Evolutionary conservation across 1,140 invertebrate species (phyloP).

Genomic region (Lamellibrachia luymesi): DNA sequence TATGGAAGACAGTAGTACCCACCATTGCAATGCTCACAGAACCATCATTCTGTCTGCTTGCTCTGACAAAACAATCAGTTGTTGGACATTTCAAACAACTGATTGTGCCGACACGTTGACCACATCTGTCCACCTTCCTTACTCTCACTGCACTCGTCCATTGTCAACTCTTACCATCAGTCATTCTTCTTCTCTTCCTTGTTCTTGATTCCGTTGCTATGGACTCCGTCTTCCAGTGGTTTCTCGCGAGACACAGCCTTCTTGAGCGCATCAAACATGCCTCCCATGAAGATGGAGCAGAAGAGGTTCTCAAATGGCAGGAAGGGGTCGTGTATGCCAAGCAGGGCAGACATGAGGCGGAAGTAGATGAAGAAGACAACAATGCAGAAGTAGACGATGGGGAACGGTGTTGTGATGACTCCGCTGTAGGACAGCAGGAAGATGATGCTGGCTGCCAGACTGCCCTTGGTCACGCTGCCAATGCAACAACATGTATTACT

Average conservation of each 20-base stretch:
- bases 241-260: slow-evolving; percentile 41
- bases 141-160: not conserved
- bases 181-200: slow-evolving; percentile 55
- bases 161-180: slow-evolving; percentile 26
- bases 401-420: slow-evolving; percentile 92
- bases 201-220: slow-evolving; percentile 45
- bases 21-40: not conserved
- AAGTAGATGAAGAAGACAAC: slow-evolving; percentile 99
- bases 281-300: slow-evolving; percentile 95
- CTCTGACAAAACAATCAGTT: not conserved
- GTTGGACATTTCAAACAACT: not conserved
- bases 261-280: slow-evolving; percentile 90
- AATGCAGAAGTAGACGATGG: slow-evolving; percentile 94
- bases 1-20: not conserved
- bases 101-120: not conserved
- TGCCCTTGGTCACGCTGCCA: slow-evolving; percentile 77
- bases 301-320: slow-evolving; percentile 97
- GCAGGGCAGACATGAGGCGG: slow-evolving; percentile 91
- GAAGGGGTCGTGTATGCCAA: slow-evolving; percentile 98
- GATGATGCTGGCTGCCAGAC: slow-evolving; percentile 88
- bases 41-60: not conserved
- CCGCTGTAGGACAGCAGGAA: slow-evolving; percentile 97
- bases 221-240: slow-evolving; percentile 34
- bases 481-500: not conserved
- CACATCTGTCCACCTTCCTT: not conserved